A percentile compares a stretch with the other conserved stretches of the same genome.
Conservation (phyloP, 1,140 invertebrate species). For the Euwallacea similis region DNA sequence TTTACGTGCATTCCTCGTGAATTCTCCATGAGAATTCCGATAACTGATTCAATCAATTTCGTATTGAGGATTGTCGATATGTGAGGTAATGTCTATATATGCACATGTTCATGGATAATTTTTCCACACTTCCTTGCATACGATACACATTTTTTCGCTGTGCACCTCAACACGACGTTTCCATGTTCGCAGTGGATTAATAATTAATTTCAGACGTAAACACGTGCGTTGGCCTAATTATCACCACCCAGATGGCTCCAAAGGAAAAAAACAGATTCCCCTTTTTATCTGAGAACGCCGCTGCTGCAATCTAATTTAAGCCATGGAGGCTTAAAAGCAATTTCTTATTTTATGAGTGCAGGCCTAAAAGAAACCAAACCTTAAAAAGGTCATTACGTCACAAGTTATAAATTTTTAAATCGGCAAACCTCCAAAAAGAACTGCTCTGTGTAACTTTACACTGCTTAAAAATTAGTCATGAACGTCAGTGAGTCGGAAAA, state of each 20-base stretch:
- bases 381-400: slow-evolving; percentile 8
- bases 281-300: neutral
- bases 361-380: neutral
- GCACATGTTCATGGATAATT: too few relatives aligned
- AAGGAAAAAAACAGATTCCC: neutral
- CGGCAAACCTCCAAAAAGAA: neutral
- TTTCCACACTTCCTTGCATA: too few relatives aligned
- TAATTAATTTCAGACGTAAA: too few relatives aligned
- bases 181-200: too few relatives aligned
- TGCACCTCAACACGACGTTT: too few relatives aligned
- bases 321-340: neutral
- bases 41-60: too few relatives aligned
- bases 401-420: slow-evolving; percentile 17
- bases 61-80: too few relatives aligned
- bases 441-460: slow-evolving; percentile 6
- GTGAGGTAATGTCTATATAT: too few relatives aligned
- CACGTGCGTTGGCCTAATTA: too few relatives aligned
- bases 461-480: slow-evolving; percentile 11
- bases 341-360: neutral
- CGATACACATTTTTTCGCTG: too few relatives aligned
- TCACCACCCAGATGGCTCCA: neutral
- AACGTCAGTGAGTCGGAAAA: slow-evolving; percentile 1
- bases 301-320: neutral
- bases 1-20: too few relatives aligned
- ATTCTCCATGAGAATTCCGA: too few relatives aligned